These are phyloP conservation scores for Urosaurus nigricauda DNA, from an alignment of 2,797 vertebrate species.

Conservation along the genomic window DNA sequence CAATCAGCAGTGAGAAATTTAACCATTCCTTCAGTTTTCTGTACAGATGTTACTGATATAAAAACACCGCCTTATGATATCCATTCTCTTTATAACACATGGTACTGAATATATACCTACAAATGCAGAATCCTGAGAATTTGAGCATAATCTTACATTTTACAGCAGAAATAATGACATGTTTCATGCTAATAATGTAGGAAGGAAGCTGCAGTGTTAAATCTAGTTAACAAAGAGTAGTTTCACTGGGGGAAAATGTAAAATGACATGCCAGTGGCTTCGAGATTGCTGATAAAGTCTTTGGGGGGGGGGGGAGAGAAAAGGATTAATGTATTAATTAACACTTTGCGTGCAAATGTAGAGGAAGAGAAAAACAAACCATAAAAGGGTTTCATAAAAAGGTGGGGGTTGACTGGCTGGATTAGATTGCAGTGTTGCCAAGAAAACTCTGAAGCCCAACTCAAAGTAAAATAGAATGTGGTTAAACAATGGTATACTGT, in stretches of 20 bases:
- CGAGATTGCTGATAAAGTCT: background rate
- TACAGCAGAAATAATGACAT: background rate
- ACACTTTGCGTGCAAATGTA: background rate
- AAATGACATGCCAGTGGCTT: background rate
- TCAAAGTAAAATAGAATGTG: slow-evolving; percentile 5
- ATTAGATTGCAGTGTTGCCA: background rate
- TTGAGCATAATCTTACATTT: background rate
- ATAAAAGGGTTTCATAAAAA: background rate
- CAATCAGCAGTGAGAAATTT: no score
- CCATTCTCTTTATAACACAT: background rate
- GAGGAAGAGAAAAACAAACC: background rate
- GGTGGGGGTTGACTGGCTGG: background rate
- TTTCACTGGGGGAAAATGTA: background rate
- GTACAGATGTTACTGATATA: background rate
- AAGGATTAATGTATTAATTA: background rate
- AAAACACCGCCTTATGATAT: background rate
- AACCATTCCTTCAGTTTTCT: background rate
- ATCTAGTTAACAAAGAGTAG: background rate
- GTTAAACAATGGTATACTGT: background rate
- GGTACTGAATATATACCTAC: background rate
- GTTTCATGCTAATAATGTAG: background rate
- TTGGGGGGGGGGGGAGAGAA: background rate
- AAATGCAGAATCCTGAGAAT: background rate
- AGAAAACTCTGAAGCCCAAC: background rate
- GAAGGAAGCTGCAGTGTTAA: background rate